Base-by-base conservation (phyloP, 2,888 invertebrate species). In the Cerceris rybyensis region DNA sequence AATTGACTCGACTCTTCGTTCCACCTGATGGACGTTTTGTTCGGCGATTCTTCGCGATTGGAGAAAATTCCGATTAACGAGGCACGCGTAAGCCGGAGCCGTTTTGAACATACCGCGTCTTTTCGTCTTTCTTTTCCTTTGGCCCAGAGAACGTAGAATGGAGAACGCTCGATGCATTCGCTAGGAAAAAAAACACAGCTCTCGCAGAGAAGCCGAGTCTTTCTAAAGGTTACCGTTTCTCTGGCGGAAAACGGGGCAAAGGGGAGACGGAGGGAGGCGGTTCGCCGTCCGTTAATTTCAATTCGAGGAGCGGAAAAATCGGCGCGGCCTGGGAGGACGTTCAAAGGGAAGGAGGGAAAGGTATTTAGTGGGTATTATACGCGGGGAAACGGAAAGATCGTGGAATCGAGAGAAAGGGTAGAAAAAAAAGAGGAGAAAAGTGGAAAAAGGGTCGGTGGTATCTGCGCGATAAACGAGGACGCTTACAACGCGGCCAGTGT, bases 181-280 rank as follows among this genome's bases (percentile, higher is more conserved):
- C 11, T 1, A 5, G n/a, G 50, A 5, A 50, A 50, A n/a, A 50
- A 50, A 50, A 50, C 7, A 7, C 13, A 50, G n/a, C 50, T 11
- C 50, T 11, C 11, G 9, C 73, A 57, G 46, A 70, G 70, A 54
- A 61, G n/a, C 7, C 39, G 58, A 41, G 52, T 14, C 39, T 70
- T 70, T 63, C 70, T 63, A 70, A 58, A 70, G 61, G 42, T 69
- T 73, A 55, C 60, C 68, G 61, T 73, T 52, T 60, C 7, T 28
- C 28, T 28, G 28, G 28, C 28, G 28, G 28, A 28, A 28, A 28
- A 28, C 28, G 28, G 28, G 28, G 54, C 46, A 11, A 46, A 28
- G 6, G 59, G 39, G 54, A 68, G 54, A 54, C 59, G 41, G 14
- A 13, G 6, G 42, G 9, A 46, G 54, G 4, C 28, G 28, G 28